phyloP scores from a whole-genome alignment of 2,113 vertebrate genomes.

The Azemiops feae region DNA sequence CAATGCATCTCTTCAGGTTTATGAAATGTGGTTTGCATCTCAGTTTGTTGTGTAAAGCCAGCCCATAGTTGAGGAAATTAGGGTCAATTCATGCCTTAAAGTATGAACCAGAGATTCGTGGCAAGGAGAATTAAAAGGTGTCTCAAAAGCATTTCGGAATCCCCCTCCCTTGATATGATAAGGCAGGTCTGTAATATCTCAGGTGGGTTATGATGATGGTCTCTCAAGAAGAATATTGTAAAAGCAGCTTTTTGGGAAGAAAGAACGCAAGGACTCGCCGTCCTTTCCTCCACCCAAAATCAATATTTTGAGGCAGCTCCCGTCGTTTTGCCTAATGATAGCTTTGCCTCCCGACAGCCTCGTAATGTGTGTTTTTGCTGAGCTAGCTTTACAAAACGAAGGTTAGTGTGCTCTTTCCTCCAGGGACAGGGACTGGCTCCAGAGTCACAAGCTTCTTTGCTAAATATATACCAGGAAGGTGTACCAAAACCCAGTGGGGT shows the following conservation, averaged over 20 bases:
- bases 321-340: not conserved
- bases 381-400: not conserved
- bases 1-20: not conserved
- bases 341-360: not conserved
- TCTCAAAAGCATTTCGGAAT: not conserved
- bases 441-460: not conserved
- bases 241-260: not conserved
- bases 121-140: not conserved
- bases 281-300: not conserved
- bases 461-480: not conserved
- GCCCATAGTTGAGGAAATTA: not conserved
- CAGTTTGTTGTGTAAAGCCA: not conserved
- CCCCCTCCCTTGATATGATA: not conserved
- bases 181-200: not conserved
- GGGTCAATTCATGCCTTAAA: not conserved
- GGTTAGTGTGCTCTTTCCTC: not conserved
- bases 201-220: not conserved
- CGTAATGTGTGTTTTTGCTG: not conserved
- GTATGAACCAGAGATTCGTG: not conserved
- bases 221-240: not conserved
- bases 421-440: not conserved
- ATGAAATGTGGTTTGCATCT: not conserved
- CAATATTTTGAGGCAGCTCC: not conserved
- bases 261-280: not conserved
- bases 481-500: not conserved